These are phyloP conservation scores for Nymphalis io DNA, from an alignment of 1,140 invertebrate genomes.

Conservation along the genomic window DNA sequence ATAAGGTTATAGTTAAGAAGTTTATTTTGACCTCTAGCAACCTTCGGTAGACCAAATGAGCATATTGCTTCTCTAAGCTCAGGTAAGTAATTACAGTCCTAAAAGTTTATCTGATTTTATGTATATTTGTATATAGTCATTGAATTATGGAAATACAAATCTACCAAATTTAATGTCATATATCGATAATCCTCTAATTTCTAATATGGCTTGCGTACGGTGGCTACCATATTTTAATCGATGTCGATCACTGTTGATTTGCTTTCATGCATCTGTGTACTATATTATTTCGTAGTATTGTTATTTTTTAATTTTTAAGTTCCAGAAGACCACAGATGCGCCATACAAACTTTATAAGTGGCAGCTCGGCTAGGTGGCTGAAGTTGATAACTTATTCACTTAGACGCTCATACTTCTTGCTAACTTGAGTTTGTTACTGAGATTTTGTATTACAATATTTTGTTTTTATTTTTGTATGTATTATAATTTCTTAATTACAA, in stretches of 20 bases:
- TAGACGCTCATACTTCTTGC: not conserved
- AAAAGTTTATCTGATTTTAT: too few relatives aligned
- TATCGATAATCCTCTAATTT: too few relatives aligned
- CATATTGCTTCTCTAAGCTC: too few relatives aligned
- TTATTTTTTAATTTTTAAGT: not conserved
- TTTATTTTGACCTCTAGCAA: too few relatives aligned
- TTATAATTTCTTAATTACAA: not conserved
- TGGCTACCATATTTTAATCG: too few relatives aligned
- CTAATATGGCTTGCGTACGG: too few relatives aligned
- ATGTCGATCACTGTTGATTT: not conserved
- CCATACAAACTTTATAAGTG: constrained; percentile 7
- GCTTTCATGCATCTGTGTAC: not conserved
- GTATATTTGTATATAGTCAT: too few relatives aligned
- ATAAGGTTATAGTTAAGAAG: too few relatives aligned
- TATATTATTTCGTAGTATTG: not conserved
- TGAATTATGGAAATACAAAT: too few relatives aligned
- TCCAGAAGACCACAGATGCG: not conserved
- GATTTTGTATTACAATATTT: not conserved
- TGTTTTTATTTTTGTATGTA: not conserved
- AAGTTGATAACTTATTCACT: constrained; percentile 4
- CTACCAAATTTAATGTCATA: too few relatives aligned
- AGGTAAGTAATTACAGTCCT: too few relatives aligned
- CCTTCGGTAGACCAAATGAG: too few relatives aligned
- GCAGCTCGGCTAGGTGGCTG: not conserved
- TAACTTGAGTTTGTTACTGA: not conserved